Conservation (phyloP, 2,797 vertebrate species). For the Mergus octosetaceus region DNA sequence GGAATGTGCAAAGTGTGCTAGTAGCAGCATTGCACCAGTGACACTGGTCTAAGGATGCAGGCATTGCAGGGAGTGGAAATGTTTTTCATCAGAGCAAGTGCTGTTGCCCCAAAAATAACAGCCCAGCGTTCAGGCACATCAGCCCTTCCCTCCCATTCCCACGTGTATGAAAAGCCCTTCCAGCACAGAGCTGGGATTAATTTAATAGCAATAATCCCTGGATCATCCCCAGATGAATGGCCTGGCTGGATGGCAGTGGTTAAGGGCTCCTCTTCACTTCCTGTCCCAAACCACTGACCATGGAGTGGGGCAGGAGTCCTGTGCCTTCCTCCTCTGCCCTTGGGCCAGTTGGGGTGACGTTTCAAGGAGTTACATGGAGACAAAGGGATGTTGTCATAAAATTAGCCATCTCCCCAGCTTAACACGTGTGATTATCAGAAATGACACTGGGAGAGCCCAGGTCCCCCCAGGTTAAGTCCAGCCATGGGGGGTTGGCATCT, state of each 20-base stretch:
- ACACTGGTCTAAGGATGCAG: not conserved
- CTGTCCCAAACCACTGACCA: not conserved
- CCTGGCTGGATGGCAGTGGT: accelerated
- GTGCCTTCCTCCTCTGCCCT: not conserved
- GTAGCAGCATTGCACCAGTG: not conserved
- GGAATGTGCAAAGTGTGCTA: not conserved
- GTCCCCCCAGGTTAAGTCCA: not conserved
- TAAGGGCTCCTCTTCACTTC: not conserved
- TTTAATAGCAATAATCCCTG: not conserved
- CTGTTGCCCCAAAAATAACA: not conserved
- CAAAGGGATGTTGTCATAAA: not conserved
- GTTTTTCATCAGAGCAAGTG: not conserved
- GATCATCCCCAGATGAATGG: not conserved
- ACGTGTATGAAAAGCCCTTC: not conserved
- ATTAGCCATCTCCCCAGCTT: not conserved
- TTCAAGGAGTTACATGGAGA: not conserved
- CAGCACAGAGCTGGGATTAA: not conserved
- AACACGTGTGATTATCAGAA: not conserved
- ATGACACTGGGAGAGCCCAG: not conserved
- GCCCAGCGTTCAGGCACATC: not conserved
- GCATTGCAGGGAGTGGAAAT: not conserved
- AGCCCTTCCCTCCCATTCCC: not conserved
- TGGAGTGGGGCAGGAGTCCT: not conserved
- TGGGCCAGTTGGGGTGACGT: not conserved
- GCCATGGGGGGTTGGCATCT: accelerated